Evolutionary conservation across 92 coral and sea anemone species (phyloP), one percentile per base, ranked within the genome.

Genomic region (Umimayanthus chanpuru): DNA sequence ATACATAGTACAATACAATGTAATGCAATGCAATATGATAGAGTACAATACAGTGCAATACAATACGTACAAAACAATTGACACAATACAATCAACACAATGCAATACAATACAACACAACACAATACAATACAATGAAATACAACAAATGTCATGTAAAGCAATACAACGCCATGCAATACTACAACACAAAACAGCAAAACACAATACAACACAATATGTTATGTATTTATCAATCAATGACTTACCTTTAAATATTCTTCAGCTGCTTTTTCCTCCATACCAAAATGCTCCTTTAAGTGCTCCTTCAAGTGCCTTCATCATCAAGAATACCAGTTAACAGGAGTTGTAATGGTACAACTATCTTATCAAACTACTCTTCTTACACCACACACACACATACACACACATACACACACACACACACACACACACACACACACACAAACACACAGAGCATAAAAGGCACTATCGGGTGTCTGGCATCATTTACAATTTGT

Each of bases 221-320:
- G 56, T 50, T 50, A 6, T 29, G 15, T 32, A 14, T 49, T 18
- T 26, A 28, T 41, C 55, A 28, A n/a, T 8, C 53, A 43, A 14
- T 6, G 23, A 64, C 73, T 90, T 92, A 95, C 98, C 89, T 95
- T 93, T n/a, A 95, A 85, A 88, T 93, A 93, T 44, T 89, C 90
- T n/a, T 53, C 86, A 4, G 98, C 98, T 25, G 94, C 85, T 43
- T 65, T 80, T 12, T 95, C 96, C 66, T 93, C 94, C 88, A 95
- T 53, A 9, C 96, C 98, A 93, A 93, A 86, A 53, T 95, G 88
- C 36, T 95, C 96, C 86, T 86, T 91, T 55, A 95, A 81, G 80
- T 95, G 98, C 66, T 92, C 98, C 29, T 91, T 94, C 18, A 95
- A 75, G 36, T 95, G 98, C 81, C 98, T 95, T 65, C 23, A 56